A percentile compares a stretch with the other conserved stretches of the same genome.
phyloP scores from a whole-genome alignment of 2,888 invertebrate genomes.

The Ornithoptera priamus region DNA sequence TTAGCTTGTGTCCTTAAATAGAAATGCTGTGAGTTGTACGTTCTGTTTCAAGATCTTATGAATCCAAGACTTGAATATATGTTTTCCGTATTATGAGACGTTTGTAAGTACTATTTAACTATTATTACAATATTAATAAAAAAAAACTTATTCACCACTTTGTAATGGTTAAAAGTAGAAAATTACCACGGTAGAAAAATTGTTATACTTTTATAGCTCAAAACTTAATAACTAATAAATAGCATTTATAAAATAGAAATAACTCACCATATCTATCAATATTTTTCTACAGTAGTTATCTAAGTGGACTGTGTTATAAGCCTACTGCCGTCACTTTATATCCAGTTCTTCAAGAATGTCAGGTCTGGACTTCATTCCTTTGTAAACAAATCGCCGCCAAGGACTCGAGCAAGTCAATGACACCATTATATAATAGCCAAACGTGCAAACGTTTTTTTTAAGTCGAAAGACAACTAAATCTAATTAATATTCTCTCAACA shows the following conservation, averaged over 20 bases:
- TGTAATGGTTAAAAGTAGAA: neutral
- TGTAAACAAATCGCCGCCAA: slow-evolving; percentile 57
- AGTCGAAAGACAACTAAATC: slow-evolving; percentile 24
- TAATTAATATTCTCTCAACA: slow-evolving; percentile 25
- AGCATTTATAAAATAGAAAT: neutral
- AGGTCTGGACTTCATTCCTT: slow-evolving; percentile 75
- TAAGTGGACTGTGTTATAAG: slow-evolving; percentile 58
- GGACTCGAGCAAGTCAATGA: slow-evolving; percentile 60
- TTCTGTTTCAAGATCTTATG: neutral
- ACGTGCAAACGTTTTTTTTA: slow-evolving; percentile 24
- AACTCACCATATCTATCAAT: slow-evolving; percentile 65
- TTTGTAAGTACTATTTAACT: too few species aligned
- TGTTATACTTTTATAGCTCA: neutral
- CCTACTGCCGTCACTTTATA: slow-evolving; percentile 69
- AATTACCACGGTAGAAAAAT: neutral
- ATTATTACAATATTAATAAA: too few species aligned
- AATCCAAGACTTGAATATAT: too few species aligned
- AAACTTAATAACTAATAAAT: neutral
- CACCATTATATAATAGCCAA: slow-evolving; percentile 45
- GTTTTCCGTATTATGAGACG: too few species aligned
- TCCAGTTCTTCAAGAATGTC: slow-evolving; percentile 72
- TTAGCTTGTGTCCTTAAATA: neutral
- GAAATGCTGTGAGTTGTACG: neutral
- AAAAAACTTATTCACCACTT: too few species aligned
- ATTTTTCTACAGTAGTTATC: slow-evolving; percentile 55